Conservation (phyloP, 2,888 invertebrate genomes). For the Epirrita christyi region DNA sequence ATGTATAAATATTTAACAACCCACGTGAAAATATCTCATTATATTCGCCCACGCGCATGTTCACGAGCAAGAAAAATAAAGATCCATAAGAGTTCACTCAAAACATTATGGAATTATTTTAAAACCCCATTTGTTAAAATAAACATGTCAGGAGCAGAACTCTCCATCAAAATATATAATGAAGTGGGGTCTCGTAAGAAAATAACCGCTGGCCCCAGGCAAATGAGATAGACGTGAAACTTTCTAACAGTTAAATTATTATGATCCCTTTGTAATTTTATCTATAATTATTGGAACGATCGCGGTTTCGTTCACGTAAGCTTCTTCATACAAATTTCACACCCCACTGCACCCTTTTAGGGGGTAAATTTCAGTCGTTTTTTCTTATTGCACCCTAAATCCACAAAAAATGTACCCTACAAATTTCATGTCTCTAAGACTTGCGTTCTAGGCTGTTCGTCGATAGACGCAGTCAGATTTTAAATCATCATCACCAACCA, state of each 20-base stretch:
- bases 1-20: too few relatives aligned
- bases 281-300: background rate
- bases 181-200: slow-evolving; percentile 53
- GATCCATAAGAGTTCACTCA: slow-evolving; percentile 18
- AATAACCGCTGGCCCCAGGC: slow-evolving; percentile 55
- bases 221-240: slow-evolving; percentile 57
- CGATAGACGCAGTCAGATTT: too few relatives aligned
- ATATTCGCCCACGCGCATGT: background rate
- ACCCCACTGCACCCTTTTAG: too few relatives aligned
- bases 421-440: too few relatives aligned
- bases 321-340: too few relatives aligned
- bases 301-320: too few relatives aligned
- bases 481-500: too few relatives aligned
- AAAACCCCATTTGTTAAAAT: slow-evolving; percentile 41
- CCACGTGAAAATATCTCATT: too few relatives aligned
- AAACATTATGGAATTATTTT: slow-evolving; percentile 33
- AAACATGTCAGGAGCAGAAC: slow-evolving; percentile 63
- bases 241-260: slow-evolving; percentile 44
- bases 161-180: slow-evolving; percentile 63
- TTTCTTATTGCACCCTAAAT: too few relatives aligned
- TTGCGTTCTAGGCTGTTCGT: too few relatives aligned
- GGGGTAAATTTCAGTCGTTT: too few relatives aligned
- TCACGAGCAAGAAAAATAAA: slow-evolving; percentile 22
- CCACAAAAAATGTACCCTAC: too few relatives aligned
- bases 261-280: background rate